Evolutionary conservation across 2,113 vertebrate species (phyloP).

Genomic region (Siniperca knerii): DNA sequence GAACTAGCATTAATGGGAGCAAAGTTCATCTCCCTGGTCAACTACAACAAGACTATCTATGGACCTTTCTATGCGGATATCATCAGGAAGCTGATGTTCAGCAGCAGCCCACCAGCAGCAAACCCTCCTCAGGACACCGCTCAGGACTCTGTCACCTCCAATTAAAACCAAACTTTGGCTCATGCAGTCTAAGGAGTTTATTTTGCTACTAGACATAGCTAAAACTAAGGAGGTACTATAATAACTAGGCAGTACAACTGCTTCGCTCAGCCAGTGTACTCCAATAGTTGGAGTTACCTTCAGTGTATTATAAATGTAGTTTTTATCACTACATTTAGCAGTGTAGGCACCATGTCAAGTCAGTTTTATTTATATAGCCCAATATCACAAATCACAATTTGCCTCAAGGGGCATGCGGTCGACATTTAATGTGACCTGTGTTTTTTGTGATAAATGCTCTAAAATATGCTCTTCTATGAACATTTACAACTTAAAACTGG

Average conservation of each 20-base stretch:
- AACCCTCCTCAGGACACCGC: constrained; percentile 62
- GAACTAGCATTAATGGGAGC: constrained; percentile 87
- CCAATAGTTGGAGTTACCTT: constrained; percentile 19
- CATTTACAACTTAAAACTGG: neutral
- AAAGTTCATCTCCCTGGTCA: constrained; percentile 88
- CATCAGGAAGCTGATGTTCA: constrained; percentile 91
- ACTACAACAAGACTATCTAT: constrained; percentile 93
- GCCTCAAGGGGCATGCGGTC: too few species aligned
- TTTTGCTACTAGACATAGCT: constrained; percentile 11
- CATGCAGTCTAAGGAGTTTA: neutral
- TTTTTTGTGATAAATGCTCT: constrained; percentile 13
- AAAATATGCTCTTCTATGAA: neutral
- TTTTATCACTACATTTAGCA: constrained; percentile 29
- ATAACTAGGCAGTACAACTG: neutral
- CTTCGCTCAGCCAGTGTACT: constrained; percentile 11
- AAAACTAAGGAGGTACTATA: constrained; percentile 3
- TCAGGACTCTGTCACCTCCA: constrained; percentile 47
- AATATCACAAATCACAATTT: too few species aligned
- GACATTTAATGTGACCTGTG: constrained; percentile 34
- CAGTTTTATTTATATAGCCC: too few species aligned
- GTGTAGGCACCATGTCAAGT: neutral
- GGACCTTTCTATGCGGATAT: constrained; percentile 93
- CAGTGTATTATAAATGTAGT: constrained; percentile 8
- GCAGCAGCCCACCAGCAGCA: constrained; percentile 55
- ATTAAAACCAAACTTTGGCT: constrained; percentile 48